These are phyloP conservation scores for Tetragonula clypearis DNA, from an alignment of 1,140 invertebrate genomes.

Conservation along the genomic window DNA sequence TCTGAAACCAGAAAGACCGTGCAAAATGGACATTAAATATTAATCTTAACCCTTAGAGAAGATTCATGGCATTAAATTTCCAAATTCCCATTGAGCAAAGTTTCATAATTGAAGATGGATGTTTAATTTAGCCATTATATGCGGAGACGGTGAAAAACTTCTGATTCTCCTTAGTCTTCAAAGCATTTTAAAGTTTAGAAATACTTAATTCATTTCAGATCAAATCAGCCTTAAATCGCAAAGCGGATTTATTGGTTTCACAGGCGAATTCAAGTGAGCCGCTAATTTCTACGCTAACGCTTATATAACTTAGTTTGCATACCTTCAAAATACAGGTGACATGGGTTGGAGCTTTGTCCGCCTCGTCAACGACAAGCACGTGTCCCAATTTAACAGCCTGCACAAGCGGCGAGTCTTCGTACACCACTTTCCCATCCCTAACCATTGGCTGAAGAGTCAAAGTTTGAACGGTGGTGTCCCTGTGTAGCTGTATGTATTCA, in stretches of 20 bases:
- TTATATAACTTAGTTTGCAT: not conserved
- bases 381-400: constrained; percentile 94
- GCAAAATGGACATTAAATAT: not conserved
- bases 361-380: constrained; percentile 97
- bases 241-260: not conserved
- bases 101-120: not conserved
- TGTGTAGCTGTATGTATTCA: constrained; percentile 97
- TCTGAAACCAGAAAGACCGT: constrained; percentile 80
- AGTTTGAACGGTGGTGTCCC: constrained; percentile 98
- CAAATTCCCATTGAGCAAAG: not conserved
- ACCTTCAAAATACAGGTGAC: constrained; percentile 97
- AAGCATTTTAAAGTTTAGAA: not conserved
- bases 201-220: not conserved
- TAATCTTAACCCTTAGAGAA: not conserved
- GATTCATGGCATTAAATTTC: not conserved
- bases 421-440: constrained; percentile 92
- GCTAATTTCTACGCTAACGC: not conserved
- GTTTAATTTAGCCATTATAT: not conserved
- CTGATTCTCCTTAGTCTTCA: not conserved
- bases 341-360: constrained; percentile 97
- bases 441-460: constrained; percentile 96
- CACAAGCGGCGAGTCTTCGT: constrained; percentile 97
- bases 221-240: not conserved
- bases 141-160: not conserved
- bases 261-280: not conserved